Conservation (phyloP, 2,113 vertebrate genomes). For the Galeopterus variegatus region DNA sequence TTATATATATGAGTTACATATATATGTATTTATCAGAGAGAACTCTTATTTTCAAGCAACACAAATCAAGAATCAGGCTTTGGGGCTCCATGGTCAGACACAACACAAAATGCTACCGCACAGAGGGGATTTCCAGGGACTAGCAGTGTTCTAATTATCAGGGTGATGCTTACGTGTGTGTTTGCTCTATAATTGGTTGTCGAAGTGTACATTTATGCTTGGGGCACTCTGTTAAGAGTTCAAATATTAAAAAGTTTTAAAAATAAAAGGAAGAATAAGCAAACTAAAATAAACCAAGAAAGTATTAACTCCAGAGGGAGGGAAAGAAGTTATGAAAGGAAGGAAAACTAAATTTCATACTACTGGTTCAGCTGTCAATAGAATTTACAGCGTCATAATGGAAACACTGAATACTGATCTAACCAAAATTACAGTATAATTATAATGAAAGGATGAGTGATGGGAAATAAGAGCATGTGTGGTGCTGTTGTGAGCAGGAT, state of each 20-base stretch:
- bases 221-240: background rate
- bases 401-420: background rate
- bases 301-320: background rate
- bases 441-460: background rate
- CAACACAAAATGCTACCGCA: background rate
- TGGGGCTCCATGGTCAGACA: background rate
- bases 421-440: background rate
- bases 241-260: background rate
- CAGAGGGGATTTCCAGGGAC: background rate
- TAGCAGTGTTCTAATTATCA: background rate
- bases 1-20: background rate
- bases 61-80: background rate
- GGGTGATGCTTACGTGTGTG: background rate
- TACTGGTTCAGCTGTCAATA: background rate
- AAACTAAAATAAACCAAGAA: slow-evolving; percentile 13
- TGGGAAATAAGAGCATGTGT: background rate
- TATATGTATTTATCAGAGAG: background rate
- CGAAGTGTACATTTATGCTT: background rate
- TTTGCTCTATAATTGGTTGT: background rate
- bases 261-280: background rate
- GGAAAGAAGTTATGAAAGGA: background rate
- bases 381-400: background rate
- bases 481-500: background rate
- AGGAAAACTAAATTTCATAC: background rate
- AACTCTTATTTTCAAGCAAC: slow-evolving; percentile 10